phyloP scores from a whole-genome alignment of 2,888 invertebrate species.

The Bhutanitis thaidina region DNA sequence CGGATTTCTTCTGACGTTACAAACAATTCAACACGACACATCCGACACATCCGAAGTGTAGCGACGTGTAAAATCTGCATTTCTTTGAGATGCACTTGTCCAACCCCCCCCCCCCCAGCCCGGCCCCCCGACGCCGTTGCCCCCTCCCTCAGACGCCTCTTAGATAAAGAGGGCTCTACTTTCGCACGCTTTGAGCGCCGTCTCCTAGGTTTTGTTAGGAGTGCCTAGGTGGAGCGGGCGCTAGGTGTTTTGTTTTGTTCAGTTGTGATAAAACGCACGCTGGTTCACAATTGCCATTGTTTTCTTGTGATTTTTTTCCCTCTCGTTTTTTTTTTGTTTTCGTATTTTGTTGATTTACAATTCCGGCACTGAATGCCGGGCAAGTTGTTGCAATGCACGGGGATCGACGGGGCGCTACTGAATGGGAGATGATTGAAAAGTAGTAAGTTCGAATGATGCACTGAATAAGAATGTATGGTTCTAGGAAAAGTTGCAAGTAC shows the following conservation, averaged over 20 bases:
- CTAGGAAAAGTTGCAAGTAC: too few relatives aligned
- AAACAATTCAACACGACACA: conserved; percentile 52
- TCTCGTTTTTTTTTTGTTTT: not conserved
- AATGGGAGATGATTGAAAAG: not conserved
- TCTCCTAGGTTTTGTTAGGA: conserved; percentile 65
- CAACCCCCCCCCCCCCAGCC: conserved; percentile 33
- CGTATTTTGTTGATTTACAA: not conserved
- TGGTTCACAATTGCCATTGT: conserved; percentile 35
- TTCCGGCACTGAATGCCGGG: not conserved
- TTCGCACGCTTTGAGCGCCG: conserved; percentile 72
- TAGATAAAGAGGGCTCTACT: conserved; percentile 75
- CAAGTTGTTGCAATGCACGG: not conserved
- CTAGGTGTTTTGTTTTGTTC: conserved; percentile 39
- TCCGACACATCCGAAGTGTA: conserved; percentile 70
- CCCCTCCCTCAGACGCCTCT: conserved; percentile 52
- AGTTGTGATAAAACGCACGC: conserved; percentile 37
- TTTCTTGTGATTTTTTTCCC: conserved; percentile 22
- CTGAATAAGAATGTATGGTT: too few relatives aligned
- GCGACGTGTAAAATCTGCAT: conserved; percentile 81
- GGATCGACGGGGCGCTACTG: not conserved
- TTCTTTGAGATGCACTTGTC: conserved; percentile 80
- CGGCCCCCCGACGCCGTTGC: conserved; percentile 26
- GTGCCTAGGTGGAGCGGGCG: conserved; percentile 31
- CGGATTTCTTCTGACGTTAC: conserved; percentile 39
- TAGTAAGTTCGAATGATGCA: too few relatives aligned